phyloP scores from a whole-genome alignment of 2,888 invertebrate species.

The Ametastegia equiseti region DNA sequence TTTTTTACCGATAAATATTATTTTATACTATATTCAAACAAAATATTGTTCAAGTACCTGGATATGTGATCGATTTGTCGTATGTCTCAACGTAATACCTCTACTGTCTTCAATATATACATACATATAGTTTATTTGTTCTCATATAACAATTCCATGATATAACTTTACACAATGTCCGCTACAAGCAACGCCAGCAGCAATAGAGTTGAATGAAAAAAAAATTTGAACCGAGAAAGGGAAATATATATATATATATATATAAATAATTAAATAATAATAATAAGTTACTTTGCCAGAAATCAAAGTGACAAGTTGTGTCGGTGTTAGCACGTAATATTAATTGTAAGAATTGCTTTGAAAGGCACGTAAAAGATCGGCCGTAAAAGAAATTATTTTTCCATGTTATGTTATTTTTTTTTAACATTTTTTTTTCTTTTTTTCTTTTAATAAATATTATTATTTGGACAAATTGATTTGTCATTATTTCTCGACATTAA shows the following conservation, averaged over 20 bases:
- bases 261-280: conserved; percentile 5
- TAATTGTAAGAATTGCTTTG: conserved; percentile 33
- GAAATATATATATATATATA: not conserved
- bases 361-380: conserved; percentile 38
- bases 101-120: not conserved
- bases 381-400: conserved; percentile 26
- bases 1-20: conserved; percentile 35
- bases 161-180: not conserved
- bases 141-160: not conserved
- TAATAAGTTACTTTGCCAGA: conserved; percentile 31
- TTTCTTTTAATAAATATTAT: conserved; percentile 54
- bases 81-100: not conserved
- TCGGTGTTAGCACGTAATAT: conserved; percentile 11
- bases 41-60: conserved; percentile 40
- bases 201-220: not conserved
- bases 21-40: not conserved
- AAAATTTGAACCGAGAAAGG: not conserved
- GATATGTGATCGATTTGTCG: conserved; percentile 17
- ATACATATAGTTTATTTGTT: not conserved
- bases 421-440: conserved; percentile 53
- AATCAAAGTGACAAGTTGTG: conserved; percentile 35
- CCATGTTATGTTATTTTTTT: conserved; percentile 42
- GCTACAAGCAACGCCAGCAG: not conserved
- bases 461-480: conserved; percentile 51
- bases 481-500: conserved; percentile 43